Conservation (phyloP, 2,797 vertebrate species). For the Peromyscus aztecus region DNA sequence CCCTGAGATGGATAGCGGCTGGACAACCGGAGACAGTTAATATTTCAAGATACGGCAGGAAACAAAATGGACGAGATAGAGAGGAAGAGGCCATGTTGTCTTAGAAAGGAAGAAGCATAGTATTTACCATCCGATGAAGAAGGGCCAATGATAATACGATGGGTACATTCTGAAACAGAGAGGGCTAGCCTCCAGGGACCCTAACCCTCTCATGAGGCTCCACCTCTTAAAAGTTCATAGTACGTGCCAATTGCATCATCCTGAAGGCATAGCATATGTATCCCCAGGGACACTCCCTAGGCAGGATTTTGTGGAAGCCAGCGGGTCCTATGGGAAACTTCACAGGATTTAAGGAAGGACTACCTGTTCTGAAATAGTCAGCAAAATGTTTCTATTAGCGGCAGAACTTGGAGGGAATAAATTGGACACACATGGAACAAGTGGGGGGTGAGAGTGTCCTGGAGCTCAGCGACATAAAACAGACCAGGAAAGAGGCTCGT, state of each 20-base stretch:
- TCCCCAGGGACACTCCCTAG: neutral
- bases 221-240: neutral
- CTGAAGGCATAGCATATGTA: neutral
- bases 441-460: neutral
- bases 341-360: neutral
- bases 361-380: neutral
- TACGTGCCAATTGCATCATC: neutral
- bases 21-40: neutral
- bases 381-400: neutral
- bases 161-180: neutral
- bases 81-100: neutral
- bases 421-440: neutral
- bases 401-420: neutral
- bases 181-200: neutral
- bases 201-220: neutral
- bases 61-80: neutral
- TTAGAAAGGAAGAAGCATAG: neutral
- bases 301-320: neutral
- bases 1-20: neutral
- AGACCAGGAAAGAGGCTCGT: neutral
- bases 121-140: neutral
- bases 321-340: neutral
- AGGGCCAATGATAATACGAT: neutral
- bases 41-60: neutral
- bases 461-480: neutral